Evolutionary conservation across 2,113 vertebrate species (phyloP), one percentile per base, ranked within the genome.

Genomic region (Sphyrna mokarran): DNA sequence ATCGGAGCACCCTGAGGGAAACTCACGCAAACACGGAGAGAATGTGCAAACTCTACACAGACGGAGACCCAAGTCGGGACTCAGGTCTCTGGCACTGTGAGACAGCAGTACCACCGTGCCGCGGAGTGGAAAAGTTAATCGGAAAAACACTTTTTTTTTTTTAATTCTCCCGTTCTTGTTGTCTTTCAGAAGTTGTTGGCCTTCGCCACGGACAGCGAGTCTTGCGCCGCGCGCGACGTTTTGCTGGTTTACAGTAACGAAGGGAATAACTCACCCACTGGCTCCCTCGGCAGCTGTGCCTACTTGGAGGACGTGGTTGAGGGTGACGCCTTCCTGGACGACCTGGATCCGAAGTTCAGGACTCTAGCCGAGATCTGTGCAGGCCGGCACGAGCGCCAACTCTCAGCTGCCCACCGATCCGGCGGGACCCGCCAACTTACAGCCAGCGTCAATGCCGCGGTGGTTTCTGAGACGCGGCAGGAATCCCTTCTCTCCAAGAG

Each of bases 211-310:
- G 66, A 23, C 2, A 23, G 20, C 2, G 20, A 23, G 4, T 8
- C 33, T 43, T 10, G 4, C n/a, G 0, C 54, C 0, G 3, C 37
- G 1, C 37, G 2, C 0, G 98, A 99, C 33, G 96, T 87, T 22
- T 23, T 98, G 40, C 96, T 98, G 95, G 96, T 98, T 91, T 99
- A 98, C 23, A 97, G 98, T 95, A 98, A 98, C 0, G 99, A 99
- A 96, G 98, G 98, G 69, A 90, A 97, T 0, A 98, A 97, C 43
- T 98, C 98, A 10, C 97, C 97, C 0, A 97, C 97, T 26, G 98
- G 98, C 85, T 99, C 99, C 0, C 97, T 99, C 6, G 98, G 98
- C 33, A 98, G 98, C 97, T 99, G 98, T 97, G 98, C 98, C 96
- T 97, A 98, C 96, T 97, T 99, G 61, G 98, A 98, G 43, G 98